Conservation (phyloP, 2,797 vertebrate genomes). For the Fringilla coelebs region DNA sequence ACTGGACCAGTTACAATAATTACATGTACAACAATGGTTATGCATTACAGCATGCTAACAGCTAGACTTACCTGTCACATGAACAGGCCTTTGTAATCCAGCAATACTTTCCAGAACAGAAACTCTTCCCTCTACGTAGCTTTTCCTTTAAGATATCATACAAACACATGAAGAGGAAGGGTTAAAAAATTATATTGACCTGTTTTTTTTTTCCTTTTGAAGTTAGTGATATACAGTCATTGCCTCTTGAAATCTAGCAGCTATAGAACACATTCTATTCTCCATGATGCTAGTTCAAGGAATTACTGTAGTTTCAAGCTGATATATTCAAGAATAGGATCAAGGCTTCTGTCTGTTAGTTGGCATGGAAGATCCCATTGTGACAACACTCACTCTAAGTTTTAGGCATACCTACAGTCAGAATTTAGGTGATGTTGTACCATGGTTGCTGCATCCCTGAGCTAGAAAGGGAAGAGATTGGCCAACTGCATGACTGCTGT, state of each 20-base stretch:
- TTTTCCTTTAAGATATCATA: not conserved
- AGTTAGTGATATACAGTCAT: not conserved
- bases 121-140: not conserved
- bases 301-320: not conserved
- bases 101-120: not conserved
- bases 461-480: not conserved
- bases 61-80: constrained; percentile 45
- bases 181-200: not conserved
- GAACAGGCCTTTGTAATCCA: not conserved
- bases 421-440: not conserved
- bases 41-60: constrained; percentile 73
- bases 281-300: not conserved
- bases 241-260: not conserved
- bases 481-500: not conserved
- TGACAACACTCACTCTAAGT: not conserved
- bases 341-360: not conserved
- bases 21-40: constrained; percentile 79
- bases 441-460: not conserved
- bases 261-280: not conserved
- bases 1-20: constrained; percentile 82
- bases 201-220: not conserved
- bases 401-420: not conserved
- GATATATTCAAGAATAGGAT: not conserved
- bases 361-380: not conserved
- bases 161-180: not conserved